A percentile compares a stretch with the other conserved stretches of the same genome.
These are phyloP conservation scores for Sinocyclocheilus maitianheensis DNA, from an alignment of 2,113 vertebrate species.

Conservation along the genomic window DNA sequence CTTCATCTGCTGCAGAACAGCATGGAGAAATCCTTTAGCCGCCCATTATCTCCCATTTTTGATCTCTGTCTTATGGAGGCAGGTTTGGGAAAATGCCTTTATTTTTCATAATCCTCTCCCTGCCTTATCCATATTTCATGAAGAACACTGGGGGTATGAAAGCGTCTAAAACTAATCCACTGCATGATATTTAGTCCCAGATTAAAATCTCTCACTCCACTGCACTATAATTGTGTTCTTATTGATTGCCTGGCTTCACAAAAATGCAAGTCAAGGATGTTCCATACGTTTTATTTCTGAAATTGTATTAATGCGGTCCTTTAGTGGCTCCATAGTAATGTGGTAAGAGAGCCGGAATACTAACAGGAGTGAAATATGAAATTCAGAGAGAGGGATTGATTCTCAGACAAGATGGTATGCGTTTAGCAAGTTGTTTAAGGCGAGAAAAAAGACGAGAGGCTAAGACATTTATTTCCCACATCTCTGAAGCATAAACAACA, in stretches of 20 bases:
- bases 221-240: conserved; percentile 76
- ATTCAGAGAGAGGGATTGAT: conserved; percentile 5
- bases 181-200: conserved; percentile 82
- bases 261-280: conserved; percentile 73
- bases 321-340: conserved; percentile 57
- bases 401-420: conserved; percentile 20
- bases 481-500: conserved; percentile 18
- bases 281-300: conserved; percentile 67
- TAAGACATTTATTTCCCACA: conserved; percentile 8
- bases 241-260: conserved; percentile 74
- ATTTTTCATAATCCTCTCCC: conserved; percentile 74
- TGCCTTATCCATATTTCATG: conserved; percentile 83
- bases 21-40: conserved; percentile 69
- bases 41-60: conserved; percentile 69
- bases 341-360: conserved; percentile 20
- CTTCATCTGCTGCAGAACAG: conserved; percentile 66
- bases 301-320: conserved; percentile 58
- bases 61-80: conserved; percentile 64
- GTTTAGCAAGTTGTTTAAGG: conserved; percentile 37
- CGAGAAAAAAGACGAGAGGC: background rate
- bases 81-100: conserved; percentile 70
- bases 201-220: conserved; percentile 80
- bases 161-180: conserved; percentile 81
- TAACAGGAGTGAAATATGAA: background rate
- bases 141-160: conserved; percentile 77